Conservation (phyloP, 2,113 vertebrate genomes). For the Pedionomus torquatus region DNA sequence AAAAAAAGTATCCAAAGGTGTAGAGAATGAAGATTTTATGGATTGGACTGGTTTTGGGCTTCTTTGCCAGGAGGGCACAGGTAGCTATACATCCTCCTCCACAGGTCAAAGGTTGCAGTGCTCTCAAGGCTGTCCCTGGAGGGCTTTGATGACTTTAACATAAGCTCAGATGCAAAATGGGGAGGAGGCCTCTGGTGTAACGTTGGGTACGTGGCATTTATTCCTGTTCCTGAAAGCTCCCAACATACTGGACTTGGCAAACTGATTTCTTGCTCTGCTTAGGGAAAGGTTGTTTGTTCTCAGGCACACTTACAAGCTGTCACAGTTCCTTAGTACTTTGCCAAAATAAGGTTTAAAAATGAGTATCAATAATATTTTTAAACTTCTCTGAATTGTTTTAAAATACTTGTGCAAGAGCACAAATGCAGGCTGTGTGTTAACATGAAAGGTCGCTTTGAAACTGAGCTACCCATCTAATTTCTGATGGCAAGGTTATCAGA, state of each 20-base stretch:
- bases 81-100: neutral
- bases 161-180: neutral
- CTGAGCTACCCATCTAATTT: fast-evolving
- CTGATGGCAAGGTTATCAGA: neutral
- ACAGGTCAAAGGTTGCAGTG: neutral
- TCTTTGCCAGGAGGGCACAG: neutral
- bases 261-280: neutral
- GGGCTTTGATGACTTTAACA: neutral
- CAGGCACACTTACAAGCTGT: neutral
- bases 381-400: neutral
- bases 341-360: neutral
- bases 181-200: neutral
- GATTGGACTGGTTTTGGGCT: neutral
- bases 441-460: neutral
- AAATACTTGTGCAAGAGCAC: neutral
- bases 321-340: neutral
- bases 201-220: neutral
- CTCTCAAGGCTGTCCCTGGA: neutral
- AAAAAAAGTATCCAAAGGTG: neutral
- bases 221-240: neutral
- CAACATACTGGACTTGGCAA: neutral
- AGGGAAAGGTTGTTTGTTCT: neutral
- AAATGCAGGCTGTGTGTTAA: neutral
- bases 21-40: neutral
- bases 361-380: neutral